Base-by-base conservation (phyloP, 2,113 vertebrate genomes). In the Neopipo cinnamomea region DNA sequence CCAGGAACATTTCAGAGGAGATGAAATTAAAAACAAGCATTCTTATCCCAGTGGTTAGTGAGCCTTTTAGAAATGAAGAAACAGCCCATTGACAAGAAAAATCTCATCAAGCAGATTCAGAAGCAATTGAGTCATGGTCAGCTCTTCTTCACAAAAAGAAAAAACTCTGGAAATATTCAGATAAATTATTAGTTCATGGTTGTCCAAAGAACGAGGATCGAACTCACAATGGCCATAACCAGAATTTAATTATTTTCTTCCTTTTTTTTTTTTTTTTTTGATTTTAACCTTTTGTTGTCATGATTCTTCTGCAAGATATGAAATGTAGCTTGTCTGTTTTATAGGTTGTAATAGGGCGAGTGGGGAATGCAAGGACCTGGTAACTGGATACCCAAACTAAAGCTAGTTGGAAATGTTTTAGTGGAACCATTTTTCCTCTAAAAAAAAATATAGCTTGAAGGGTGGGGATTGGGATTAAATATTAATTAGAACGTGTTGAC, bases 281-380 rank as follows among this genome's bases (percentile, higher is more conserved):
- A 20, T 85, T 88, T 67, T 85, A 87, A n/a, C 5, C 6, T 63
- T 67, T 41, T 27, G 9, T 79, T 95, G 20, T 71, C 8, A 4
- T 63, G n/a, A 10, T 67, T 67, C 37, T 91, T 56, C 58, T 66
- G 52, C 42, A 74, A 78, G 20, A 15, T 23, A 23, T 30, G 49
- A 72, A 73, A 63, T 33, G 14, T 0, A 49, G 20, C 12, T 91
- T 35, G 21, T 53, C 25, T 41, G 70, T 53, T 68, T 53, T 7
- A 16, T 12, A 74, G 42, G 31, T 17, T 67, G 9, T 46, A 14
- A 21, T 8, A 8, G 16, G 58, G 24, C 78, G 17, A 78, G 19
- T 27, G 33, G 31, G 39, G 21, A 63, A 73, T 0, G 1, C 0
- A 7, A 47, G n/a, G 39, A 39, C 5, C 21, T 56, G 47, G 11